Base-by-base conservation (phyloP, 2,113 vertebrate species). In the Chamaea fasciata region DNA sequence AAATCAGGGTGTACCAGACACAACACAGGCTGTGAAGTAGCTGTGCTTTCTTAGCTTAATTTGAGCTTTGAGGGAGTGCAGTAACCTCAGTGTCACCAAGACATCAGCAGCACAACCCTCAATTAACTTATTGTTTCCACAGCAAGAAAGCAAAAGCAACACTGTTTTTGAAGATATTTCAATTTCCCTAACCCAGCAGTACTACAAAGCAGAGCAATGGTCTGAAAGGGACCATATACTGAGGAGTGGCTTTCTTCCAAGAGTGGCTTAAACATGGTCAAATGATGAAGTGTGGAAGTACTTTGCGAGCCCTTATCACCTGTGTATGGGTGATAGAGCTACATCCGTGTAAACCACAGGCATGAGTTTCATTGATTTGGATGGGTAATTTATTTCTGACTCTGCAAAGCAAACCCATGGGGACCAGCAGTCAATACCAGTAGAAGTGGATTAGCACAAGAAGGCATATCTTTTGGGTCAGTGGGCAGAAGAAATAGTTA, bases 331-430 rank as follows among this genome's bases (percentile, higher is more conserved):
- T 70, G 89, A 59, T 47, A 31, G 67, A 85, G 86, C 87, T 82
- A 35, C 82, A 11, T 63, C 85, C 41, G 28, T 80, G 83, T 28
- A 90, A 92, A 62, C 56, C 68, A 15, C 2, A 44, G 80, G 17
- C 77, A 37, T 35, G 91, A 92, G 74, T 49, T 78, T 60, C 81
- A 71, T 82, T 73, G 89, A 64, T 91, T 63, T 52, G 17, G 83
- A 75, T 65, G 92, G 83, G 77, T 68, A 60, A 95, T 92, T 94
- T 91, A 68, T 84, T 95, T 82, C 81, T 78, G 91, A 39, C 68
- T 91, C 74, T 1, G 3, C 89, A 26, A 92, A 69, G 87, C 87
- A 95, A 82, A 59, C 74, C 93, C 83, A 0, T 9, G 19, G 95
- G 62, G 91, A 79, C 62, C 81, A 87, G 69, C 81, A 94, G 84